phyloP scores from a whole-genome alignment of 1,140 invertebrate species.

The Dendroctonus valens region DNA sequence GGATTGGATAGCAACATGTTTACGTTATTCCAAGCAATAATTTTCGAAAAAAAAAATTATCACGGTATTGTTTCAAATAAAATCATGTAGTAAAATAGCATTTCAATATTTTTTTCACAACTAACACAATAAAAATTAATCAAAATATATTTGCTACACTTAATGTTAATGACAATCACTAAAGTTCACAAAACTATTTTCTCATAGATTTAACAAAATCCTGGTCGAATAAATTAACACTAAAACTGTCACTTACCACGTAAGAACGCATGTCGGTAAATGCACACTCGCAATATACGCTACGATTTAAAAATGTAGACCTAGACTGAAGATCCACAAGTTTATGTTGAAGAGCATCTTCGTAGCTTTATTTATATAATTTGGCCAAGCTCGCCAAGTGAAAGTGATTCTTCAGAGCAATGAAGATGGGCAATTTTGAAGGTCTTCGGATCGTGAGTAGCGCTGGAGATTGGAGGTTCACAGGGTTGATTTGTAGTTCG shows the following conservation, averaged over 20 bases:
- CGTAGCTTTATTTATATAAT: constrained; percentile 22
- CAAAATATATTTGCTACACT: too few species aligned
- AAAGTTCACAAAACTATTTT: too few species aligned
- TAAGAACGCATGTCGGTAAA: constrained; percentile 17
- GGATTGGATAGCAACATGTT: too few species aligned
- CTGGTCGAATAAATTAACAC: neutral
- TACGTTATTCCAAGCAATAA: too few species aligned
- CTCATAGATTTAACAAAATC: neutral
- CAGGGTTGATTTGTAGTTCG: too few species aligned
- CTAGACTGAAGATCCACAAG: constrained; percentile 16
- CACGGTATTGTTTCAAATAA: too few species aligned
- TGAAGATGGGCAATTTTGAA: constrained; percentile 26
- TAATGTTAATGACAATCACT: too few species aligned
- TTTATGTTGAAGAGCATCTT: constrained; percentile 17
- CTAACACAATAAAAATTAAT: too few species aligned
- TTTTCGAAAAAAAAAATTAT: too few species aligned
- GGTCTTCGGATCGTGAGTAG: neutral
- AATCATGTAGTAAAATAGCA: too few species aligned
- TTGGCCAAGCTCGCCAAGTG: constrained; percentile 16
- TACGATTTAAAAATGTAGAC: constrained; percentile 16
- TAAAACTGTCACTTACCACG: constrained; percentile 20
- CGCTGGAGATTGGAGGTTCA: too few species aligned
- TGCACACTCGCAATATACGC: constrained; percentile 11
- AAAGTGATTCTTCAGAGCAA: constrained; percentile 23
- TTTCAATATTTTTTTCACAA: too few species aligned